Conservation (phyloP, 2,113 vertebrate species). For the Calidris pugnax region DNA sequence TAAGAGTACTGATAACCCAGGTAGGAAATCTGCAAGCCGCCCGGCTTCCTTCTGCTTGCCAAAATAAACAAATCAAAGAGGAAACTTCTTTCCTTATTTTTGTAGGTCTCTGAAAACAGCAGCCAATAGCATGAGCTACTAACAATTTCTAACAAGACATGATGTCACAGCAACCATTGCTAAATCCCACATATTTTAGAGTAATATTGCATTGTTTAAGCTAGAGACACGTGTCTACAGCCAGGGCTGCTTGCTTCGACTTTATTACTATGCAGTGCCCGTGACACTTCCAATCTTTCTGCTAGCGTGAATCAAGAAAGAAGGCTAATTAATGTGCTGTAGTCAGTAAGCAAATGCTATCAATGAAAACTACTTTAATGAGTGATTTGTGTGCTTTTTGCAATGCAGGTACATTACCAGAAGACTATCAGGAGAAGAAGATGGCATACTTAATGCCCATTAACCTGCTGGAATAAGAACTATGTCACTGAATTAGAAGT, state of each 20-base stretch:
- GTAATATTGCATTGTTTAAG: neutral
- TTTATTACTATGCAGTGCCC: neutral
- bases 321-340: neutral
- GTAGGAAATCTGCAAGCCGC: neutral
- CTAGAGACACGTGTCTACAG: neutral
- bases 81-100: neutral
- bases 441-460: neutral
- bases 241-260: neutral
- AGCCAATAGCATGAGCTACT: neutral
- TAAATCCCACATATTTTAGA: neutral
- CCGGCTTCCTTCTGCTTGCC: neutral
- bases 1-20: neutral
- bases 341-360: neutral
- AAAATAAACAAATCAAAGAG: neutral
- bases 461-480: neutral
- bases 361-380: neutral
- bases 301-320: neutral
- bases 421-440: neutral
- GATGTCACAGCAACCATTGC: neutral
- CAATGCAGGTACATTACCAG: neutral
- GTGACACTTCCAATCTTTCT: neutral
- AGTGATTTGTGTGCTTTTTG: neutral
- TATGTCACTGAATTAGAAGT: neutral
- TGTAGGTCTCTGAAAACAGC: neutral
- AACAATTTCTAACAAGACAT: neutral